phyloP scores from a whole-genome alignment of 2,797 vertebrate species.

The Heteromormyrus szaboi region DNA sequence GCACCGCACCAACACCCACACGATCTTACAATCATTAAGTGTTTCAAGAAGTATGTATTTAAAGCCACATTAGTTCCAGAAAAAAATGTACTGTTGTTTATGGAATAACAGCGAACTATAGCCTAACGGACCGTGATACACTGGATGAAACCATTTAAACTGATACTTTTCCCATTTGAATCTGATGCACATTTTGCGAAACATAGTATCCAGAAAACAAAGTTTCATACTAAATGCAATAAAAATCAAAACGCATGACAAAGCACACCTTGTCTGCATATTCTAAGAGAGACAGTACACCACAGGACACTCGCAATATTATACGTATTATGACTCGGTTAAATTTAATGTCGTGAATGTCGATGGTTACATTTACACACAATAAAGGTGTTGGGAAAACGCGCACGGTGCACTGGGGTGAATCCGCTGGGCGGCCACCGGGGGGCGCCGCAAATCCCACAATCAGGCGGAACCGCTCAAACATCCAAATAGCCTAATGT shows the following conservation, averaged over 20 bases:
- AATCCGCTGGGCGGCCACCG: background rate
- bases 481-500: background rate
- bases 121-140: background rate
- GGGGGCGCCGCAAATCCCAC: constrained; percentile 5
- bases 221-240: background rate
- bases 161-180: background rate
- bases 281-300: background rate
- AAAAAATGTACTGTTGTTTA: background rate
- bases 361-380: background rate
- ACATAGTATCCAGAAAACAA: background rate
- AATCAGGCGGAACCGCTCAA: background rate
- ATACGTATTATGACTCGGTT: background rate
- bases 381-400: background rate
- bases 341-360: background rate
- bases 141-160: background rate
- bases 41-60: background rate
- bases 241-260: background rate
- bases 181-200: background rate
- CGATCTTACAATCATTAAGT: background rate
- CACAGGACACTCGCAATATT: background rate
- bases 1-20: background rate
- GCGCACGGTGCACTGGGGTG: background rate
- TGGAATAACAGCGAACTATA: background rate
- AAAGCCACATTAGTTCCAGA: background rate
- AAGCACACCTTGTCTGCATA: background rate